Percentiles rank a stretch among this genome's conserved stretches.
phyloP scores from a whole-genome alignment of 2,113 vertebrate genomes.

The Perca fluviatilis region DNA sequence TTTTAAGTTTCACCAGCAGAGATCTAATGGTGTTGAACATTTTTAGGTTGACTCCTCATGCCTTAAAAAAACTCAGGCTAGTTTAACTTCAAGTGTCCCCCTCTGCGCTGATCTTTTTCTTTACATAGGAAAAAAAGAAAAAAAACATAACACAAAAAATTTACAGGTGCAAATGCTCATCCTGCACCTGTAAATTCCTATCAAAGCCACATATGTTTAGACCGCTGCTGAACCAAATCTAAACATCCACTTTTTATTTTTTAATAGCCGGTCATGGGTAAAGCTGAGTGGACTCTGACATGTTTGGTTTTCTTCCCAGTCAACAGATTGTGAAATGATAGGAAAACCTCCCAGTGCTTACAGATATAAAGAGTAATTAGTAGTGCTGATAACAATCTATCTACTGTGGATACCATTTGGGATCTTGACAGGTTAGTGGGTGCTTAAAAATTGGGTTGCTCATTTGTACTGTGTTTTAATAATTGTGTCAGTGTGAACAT shows the following conservation, averaged over 20 bases:
- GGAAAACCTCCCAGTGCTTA: not conserved
- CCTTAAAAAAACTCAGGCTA: not conserved
- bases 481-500: not conserved
- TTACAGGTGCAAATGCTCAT: not conserved
- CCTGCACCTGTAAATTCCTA: conserved; percentile 18
- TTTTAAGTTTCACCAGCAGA: not conserved
- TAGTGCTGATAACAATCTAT: not conserved
- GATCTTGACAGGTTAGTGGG: not conserved
- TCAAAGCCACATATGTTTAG: conserved; percentile 20
- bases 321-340: conserved; percentile 8
- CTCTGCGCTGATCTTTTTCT: not conserved
- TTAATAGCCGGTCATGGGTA: not conserved
- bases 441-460: not conserved
- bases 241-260: conserved; percentile 24
- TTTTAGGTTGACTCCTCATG: not conserved
- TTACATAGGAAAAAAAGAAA: not conserved
- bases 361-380: not conserved
- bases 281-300: not conserved
- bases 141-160: not conserved
- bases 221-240: conserved; percentile 36
- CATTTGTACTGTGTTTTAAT: not conserved
- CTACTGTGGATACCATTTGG: not conserved
- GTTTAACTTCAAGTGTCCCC: not conserved
- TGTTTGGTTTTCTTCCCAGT: conserved; percentile 22
- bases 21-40: not conserved